Evolutionary conservation across 2,888 invertebrate species (phyloP).

Genomic region (Eristalinus sepulchralis): DNA sequence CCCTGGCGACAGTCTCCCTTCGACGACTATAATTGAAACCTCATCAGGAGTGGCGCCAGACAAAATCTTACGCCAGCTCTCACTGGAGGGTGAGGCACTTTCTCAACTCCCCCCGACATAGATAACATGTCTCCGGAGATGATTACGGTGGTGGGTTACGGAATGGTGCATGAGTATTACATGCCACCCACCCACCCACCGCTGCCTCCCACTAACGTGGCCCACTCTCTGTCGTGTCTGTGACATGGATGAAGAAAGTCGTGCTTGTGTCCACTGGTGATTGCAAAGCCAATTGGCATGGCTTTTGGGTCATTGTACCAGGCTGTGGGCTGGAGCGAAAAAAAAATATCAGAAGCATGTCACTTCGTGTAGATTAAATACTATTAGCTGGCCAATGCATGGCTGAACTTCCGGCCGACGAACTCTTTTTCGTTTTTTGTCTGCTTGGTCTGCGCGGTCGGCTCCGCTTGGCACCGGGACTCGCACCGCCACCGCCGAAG

Average conservation of each 20-base stretch:
- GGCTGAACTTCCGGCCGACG: slow-evolving; percentile 69
- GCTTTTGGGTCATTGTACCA: slow-evolving; percentile 60
- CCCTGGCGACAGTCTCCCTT: slow-evolving; percentile 6
- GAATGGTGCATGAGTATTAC: not conserved
- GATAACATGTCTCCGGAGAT: not conserved
- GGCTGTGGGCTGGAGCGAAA: slow-evolving; percentile 14
- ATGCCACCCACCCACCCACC: not conserved
- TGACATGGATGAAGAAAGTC: slow-evolving; percentile 48
- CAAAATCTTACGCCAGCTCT: slow-evolving; percentile 17
- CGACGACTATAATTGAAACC: slow-evolving; percentile 29
- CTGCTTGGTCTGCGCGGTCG: slow-evolving; percentile 2
- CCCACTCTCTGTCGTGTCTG: slow-evolving; percentile 4
- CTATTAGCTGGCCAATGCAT: slow-evolving; percentile 65
- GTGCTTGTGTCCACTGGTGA: slow-evolving; percentile 15
- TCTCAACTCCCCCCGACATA: slow-evolving; percentile 17
- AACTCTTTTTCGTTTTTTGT: slow-evolving; percentile 44
- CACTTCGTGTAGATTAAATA: slow-evolving; percentile 51
- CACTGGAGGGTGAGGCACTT: not conserved
- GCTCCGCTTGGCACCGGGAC: not conserved
- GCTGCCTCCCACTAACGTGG: not conserved
- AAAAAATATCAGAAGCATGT: slow-evolving; percentile 36
- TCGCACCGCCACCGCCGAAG: slow-evolving; percentile 11
- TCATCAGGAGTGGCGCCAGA: slow-evolving; percentile 56
- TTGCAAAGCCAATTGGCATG: slow-evolving; percentile 23
- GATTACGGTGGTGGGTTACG: not conserved